phyloP scores from a whole-genome alignment of 2,888 invertebrate species.

The Lepetodrilus schrolli region DNA sequence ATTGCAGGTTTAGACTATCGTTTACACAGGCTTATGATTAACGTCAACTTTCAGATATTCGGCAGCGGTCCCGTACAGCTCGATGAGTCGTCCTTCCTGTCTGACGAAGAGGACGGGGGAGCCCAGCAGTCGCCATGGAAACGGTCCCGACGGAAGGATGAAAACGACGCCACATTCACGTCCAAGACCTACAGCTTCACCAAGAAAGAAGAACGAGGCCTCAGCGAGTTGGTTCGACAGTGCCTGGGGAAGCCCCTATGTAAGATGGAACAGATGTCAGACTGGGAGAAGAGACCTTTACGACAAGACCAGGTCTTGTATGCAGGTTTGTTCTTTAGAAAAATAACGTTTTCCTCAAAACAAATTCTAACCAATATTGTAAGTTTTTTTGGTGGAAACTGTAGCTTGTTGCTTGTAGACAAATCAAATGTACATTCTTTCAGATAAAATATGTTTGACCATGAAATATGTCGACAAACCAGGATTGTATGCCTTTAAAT shows the following conservation, averaged over 20 bases:
- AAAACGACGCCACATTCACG: constrained; percentile 37
- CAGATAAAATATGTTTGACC: too few species aligned
- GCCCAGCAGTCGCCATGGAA: neutral
- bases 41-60: neutral
- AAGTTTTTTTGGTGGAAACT: too few species aligned
- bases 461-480: too few species aligned
- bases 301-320: constrained; percentile 69
- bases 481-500: too few species aligned
- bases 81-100: constrained; percentile 37
- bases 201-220: constrained; percentile 62
- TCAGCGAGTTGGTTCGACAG: constrained; percentile 70
- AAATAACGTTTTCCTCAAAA: too few species aligned
- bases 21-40: neutral
- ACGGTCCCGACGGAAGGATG: neutral
- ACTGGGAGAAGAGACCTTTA: constrained; percentile 74
- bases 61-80: constrained; percentile 14
- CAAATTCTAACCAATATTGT: too few species aligned
- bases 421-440: too few species aligned
- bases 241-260: constrained; percentile 71
- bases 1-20: neutral
- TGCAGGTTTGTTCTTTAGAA: too few species aligned
- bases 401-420: too few species aligned
- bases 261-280: constrained; percentile 74
- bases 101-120: constrained; percentile 41
- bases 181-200: neutral